phyloP scores from a whole-genome alignment of 2,113 vertebrate species.

The Scomber japonicus region DNA sequence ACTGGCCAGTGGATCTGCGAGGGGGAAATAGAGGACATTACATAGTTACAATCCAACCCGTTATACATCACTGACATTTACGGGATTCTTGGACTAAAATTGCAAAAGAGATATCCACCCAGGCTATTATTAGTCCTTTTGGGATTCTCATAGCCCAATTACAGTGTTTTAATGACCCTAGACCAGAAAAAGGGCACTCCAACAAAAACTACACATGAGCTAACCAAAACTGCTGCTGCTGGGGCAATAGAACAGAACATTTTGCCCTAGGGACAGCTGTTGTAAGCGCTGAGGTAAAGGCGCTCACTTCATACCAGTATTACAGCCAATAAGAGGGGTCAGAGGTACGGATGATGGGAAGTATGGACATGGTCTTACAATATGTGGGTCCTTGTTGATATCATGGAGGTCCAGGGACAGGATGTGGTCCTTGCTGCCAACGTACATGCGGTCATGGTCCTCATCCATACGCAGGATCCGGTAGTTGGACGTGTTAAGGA shows the following conservation, averaged over 20 bases:
- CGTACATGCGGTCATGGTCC: conserved; percentile 98
- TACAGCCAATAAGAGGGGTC: conserved; percentile 19
- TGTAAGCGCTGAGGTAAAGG: conserved; percentile 23
- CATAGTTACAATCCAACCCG: conserved; percentile 51
- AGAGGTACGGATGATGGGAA: neutral
- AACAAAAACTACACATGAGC: conserved; percentile 55
- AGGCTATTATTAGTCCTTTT: conserved; percentile 62
- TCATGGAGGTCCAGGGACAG: conserved; percentile 97
- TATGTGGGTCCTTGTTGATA: conserved; percentile 97
- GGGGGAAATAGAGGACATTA: conserved; percentile 54
- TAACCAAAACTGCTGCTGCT: conserved; percentile 27
- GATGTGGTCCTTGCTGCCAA: conserved; percentile 98
- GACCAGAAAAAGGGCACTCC: conserved; percentile 34
- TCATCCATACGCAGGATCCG: conserved; percentile 97
- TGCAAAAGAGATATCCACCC: conserved; percentile 63
- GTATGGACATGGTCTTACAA: conserved; percentile 86
- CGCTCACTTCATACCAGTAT: conserved; percentile 27
- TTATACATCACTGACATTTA: conserved; percentile 70
- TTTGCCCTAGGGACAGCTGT: conserved; percentile 8
- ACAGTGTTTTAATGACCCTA: conserved; percentile 54
- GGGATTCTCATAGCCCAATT: conserved; percentile 64
- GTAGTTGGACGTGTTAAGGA: conserved; percentile 95
- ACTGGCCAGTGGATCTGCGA: conserved; percentile 97
- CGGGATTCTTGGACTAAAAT: conserved; percentile 36
- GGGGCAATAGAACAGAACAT: conserved; percentile 25